Percentiles rank a stretch among this genome's conserved stretches.
phyloP scores from a whole-genome alignment of 1,140 invertebrate species.

The Pseudomyrmex dendroicus region DNA sequence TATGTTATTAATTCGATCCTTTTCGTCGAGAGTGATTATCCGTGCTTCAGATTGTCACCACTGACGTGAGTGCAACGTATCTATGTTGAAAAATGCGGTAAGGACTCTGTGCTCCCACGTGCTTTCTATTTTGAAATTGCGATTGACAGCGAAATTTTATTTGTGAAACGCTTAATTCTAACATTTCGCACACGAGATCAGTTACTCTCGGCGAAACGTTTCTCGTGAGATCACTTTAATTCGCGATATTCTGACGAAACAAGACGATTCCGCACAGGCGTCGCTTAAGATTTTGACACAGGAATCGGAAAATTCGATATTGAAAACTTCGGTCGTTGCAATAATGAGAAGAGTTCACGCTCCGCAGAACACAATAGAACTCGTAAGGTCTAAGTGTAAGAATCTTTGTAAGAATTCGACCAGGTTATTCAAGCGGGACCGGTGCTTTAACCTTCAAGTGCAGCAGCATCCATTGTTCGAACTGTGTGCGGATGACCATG shows the following conservation, averaged over 20 bases:
- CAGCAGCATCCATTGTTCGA: conserved; percentile 47
- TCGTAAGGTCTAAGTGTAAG: conserved; percentile 29
- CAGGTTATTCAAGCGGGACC: conserved; percentile 46
- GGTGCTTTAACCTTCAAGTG: conserved; percentile 46
- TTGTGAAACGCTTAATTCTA: too few species aligned
- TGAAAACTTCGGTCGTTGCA: background rate
- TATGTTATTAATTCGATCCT: background rate
- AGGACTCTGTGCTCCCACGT: too few species aligned
- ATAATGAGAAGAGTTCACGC: conserved; percentile 30
- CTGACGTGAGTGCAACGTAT: too few species aligned
- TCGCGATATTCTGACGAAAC: background rate
- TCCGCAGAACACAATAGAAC: conserved; percentile 7
- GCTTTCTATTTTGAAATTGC: too few species aligned
- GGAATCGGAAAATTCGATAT: conserved; percentile 19
- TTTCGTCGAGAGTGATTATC: background rate
- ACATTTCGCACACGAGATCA: too few species aligned
- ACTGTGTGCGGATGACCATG: conserved; percentile 42
- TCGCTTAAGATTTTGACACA: background rate
- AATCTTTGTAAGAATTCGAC: conserved; percentile 31
- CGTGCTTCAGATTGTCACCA: background rate
- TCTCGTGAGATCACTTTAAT: too few species aligned
- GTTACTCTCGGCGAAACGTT: too few species aligned
- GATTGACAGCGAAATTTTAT: too few species aligned
- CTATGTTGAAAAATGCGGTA: too few species aligned
- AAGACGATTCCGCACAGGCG: background rate